phyloP scores from a whole-genome alignment of 2,888 invertebrate species.

The Corythucha ciliata region DNA sequence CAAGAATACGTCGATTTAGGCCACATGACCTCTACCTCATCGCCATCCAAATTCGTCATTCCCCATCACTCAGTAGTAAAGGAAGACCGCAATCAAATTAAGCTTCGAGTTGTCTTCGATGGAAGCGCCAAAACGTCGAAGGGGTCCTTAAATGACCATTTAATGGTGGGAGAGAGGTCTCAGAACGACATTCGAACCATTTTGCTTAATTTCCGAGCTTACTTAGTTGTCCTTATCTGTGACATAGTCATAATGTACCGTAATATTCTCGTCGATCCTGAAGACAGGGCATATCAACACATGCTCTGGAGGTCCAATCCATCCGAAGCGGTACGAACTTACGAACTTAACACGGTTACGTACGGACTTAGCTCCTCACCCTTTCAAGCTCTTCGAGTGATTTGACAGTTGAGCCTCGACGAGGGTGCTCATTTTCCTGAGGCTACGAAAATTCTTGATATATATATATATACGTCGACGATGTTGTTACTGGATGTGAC shows the following conservation, averaged over 20 bases:
- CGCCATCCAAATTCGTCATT: constrained; percentile 3
- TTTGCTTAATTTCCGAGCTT: not conserved
- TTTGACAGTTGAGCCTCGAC: not conserved
- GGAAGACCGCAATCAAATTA: constrained; percentile 6
- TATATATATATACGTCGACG: constrained; percentile 12
- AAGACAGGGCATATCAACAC: not conserved
- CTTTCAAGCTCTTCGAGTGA: not conserved
- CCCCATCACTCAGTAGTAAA: constrained; percentile 16
- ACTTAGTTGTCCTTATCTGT: not conserved
- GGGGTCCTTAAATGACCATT: constrained; percentile 19
- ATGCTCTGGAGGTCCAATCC: not conserved
- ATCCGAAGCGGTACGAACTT: not conserved
- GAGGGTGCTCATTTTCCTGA: not conserved
- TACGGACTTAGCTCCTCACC: not conserved
- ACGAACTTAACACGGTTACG: not conserved
- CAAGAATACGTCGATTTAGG: constrained; percentile 6
- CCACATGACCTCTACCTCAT: constrained; percentile 4
- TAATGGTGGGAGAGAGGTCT: constrained; percentile 9
- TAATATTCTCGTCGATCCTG: no score
- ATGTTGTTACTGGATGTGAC: not conserved
- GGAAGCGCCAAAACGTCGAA: constrained; percentile 14
- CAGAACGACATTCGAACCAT: constrained; percentile 16
- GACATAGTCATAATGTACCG: no score
- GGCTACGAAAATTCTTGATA: not conserved
- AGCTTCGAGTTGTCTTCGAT: constrained; percentile 21